Base-by-base conservation (phyloP, 2,797 vertebrate genomes). In the Triplophysa yarkandensis region DNA sequence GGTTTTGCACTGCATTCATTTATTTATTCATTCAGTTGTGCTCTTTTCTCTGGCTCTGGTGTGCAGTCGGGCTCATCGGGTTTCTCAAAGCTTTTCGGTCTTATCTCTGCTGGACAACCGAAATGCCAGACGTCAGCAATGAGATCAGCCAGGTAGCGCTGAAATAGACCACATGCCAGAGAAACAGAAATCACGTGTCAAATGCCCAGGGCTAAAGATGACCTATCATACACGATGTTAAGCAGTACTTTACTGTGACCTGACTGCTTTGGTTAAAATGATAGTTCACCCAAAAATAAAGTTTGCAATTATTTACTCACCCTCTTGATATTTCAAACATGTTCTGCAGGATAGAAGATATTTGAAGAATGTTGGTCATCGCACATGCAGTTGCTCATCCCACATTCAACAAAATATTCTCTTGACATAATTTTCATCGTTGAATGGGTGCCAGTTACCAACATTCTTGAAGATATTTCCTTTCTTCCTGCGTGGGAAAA, bases 81-180 rank as follows among this genome's bases (percentile, higher is more conserved):
- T 69, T 65, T 74, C 76, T 81, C 72, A 68, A 55, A 60, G 63
- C 52, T 77, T 82, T 78, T 48, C 28, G 63, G 67, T 82, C 71
- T 81, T 81, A 78, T 83, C 73, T 80, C 41, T 65, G 30, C 44
- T 17, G 16, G 23, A 73, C 48, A 27, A 81, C 58, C 67, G 63
- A 82, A 77, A 70, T 63, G 66, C 61, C 76, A 57, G 67, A 32
- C 55, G 28, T 68, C 55, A 14, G 25, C 43, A 57, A 32, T 19
- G 30, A 68, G 46, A 36, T 19, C 39, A 39, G 39, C 54, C 34
- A 4, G 44, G 13, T 8, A 5, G 34, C 43, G 41, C 36, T 16
- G 61, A 62, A 55, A 62, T 54, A 27, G 13, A 57, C 8, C 58
- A 68, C 39, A 69, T 64, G 55, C 62, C 66, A 77, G 48, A 54